A percentile compares a stretch with the other conserved stretches of the same genome.
Conservation (phyloP, 2,113 vertebrate genomes). For the Geococcyx californianus region DNA sequence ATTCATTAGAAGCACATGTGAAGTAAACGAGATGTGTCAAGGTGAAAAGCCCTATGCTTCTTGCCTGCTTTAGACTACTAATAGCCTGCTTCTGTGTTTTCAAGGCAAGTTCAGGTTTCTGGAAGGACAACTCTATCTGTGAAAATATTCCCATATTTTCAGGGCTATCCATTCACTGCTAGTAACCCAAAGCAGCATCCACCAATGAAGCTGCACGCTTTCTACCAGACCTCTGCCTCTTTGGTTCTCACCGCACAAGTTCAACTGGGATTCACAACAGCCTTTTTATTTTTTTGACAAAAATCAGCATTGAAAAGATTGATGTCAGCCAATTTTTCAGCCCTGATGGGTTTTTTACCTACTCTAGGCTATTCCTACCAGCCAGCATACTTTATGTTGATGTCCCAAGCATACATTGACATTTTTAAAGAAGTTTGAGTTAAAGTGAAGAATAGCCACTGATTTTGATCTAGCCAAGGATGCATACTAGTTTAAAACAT, state of each 20-base stretch:
- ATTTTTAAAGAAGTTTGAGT: neutral
- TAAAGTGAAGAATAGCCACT: neutral
- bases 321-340: neutral
- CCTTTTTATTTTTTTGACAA: too few relatives aligned
- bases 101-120: neutral
- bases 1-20: neutral
- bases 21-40: neutral
- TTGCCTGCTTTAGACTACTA: neutral
- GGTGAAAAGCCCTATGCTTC: neutral
- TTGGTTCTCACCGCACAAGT: neutral
- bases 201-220: neutral
- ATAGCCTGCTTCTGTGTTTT: neutral
- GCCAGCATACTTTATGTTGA: neutral
- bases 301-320: neutral
- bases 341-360: neutral
- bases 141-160: neutral
- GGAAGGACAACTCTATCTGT: neutral
- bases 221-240: neutral
- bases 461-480: neutral
- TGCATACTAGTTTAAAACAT: fast-evolving
- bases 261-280: neutral
- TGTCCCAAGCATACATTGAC: neutral
- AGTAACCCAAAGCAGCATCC: neutral
- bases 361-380: neutral
- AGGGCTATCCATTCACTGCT: neutral